These are phyloP conservation scores for Phoenicopterus ruber DNA, from an alignment of 2,113 vertebrate species.

Conservation along the genomic window DNA sequence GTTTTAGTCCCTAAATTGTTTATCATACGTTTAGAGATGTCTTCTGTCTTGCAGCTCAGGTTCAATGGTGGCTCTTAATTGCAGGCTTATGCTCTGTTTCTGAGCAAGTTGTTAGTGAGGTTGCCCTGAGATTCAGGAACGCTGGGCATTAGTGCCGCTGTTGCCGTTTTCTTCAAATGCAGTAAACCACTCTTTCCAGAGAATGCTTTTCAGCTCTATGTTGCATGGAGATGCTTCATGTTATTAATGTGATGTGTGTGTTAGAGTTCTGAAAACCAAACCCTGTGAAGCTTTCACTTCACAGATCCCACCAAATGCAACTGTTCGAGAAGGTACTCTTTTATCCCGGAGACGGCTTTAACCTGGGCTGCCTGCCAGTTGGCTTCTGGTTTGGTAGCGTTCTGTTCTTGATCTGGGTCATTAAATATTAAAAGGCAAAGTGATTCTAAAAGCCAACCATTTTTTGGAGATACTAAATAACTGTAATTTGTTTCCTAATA, in stretches of 20 bases:
- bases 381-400: neutral
- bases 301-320: neutral
- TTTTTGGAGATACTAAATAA: constrained; percentile 52
- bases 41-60: neutral
- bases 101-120: neutral
- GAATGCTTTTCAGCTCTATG: neutral
- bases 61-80: neutral
- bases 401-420: constrained; percentile 57
- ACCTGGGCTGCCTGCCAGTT: constrained; percentile 42
- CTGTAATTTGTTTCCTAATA: constrained; percentile 62
- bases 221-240: accelerated
- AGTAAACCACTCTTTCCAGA: neutral
- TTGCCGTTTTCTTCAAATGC: neutral
- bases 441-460: constrained; percentile 30
- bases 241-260: neutral
- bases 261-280: neutral
- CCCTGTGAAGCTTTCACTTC: accelerated
- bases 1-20: neutral
- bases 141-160: accelerated
- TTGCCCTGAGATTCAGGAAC: neutral
- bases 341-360: neutral
- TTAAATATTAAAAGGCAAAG: constrained; percentile 69
- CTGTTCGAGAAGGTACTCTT: neutral
- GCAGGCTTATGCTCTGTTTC: neutral
- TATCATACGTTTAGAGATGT: neutral